Base-by-base conservation (phyloP, 2,113 vertebrate species). In the Mugil cephalus region DNA sequence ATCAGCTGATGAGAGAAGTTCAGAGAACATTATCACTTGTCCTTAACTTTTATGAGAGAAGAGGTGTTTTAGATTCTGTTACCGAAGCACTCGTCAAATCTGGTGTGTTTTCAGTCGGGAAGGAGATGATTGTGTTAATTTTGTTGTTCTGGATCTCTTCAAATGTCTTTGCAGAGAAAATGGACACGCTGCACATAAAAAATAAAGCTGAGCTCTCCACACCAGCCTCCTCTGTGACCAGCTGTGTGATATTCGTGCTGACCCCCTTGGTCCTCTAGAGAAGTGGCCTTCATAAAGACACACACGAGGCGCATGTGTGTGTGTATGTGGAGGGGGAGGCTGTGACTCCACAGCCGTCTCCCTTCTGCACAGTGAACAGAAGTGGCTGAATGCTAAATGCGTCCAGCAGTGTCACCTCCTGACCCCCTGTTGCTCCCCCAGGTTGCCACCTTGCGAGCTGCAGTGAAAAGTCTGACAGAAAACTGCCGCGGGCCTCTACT, bases 361-460 rank as follows among this genome's bases (percentile, higher is more conserved):
- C 58, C 48, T 11, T 21, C 15, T 71, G 39, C 38, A 60, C 60
- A 14, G 45, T 51, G 66, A 62, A 63, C 74, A 58, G n/a, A n/a
- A n/a, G 55, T 50, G 19, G 17, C 65, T 53, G 74, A 82, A 75
- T 82, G 68, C 56, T 64, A 79, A 85, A 75, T 40, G 39, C 42
- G 1, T 46, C 42, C 54, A 45, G 17, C 36, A 51, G 73, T 55
- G 21, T 42, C 69, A 77, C 69, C 77, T 58, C 12, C 52, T 61
- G 48, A 61, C 60, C 68, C 24, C 19, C 35, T 8, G 15, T 10
- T 30, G 42, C 50, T 60, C 64, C 30, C 48, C 6, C 43, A n/a
- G 47, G 50, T 48, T 6, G 12, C 12, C 42, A 52, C 21, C 10
- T 53, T 53, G 14, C 36, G 51, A 39, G 66, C 36, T 30, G n/a